Percentiles rank a stretch among this genome's conserved stretches.
These are phyloP conservation scores for Neopelma chrysocephalum DNA, from an alignment of 2,797 vertebrate species.

Conservation along the genomic window DNA sequence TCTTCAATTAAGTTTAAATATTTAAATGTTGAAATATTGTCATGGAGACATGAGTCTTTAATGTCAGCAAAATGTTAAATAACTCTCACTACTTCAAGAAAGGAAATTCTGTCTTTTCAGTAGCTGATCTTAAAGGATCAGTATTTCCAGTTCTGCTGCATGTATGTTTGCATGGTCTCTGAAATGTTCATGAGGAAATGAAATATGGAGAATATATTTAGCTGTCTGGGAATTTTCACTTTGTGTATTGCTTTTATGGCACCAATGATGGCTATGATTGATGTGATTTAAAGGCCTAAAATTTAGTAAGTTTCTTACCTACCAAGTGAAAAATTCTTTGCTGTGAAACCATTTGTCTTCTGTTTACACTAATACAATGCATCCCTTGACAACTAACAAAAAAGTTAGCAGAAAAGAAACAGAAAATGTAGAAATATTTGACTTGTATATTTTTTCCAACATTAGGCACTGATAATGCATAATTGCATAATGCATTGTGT, in stretches of 20 bases:
- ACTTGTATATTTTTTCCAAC: background rate
- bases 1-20: constrained; percentile 37
- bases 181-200: background rate
- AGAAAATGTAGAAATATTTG: background rate
- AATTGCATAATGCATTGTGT: background rate
- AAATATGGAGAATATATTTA: background rate
- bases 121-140: background rate
- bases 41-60: background rate
- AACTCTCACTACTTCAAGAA: background rate
- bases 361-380: background rate
- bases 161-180: background rate
- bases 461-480: background rate
- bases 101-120: background rate
- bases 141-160: background rate
- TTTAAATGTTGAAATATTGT: background rate
- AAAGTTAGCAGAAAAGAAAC: background rate
- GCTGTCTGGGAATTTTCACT: background rate
- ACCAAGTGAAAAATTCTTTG: background rate
- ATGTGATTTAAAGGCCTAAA: background rate
- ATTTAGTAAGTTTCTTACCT: background rate
- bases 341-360: background rate
- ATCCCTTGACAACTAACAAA: background rate
- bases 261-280: background rate
- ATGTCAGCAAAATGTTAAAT: constrained; percentile 11
- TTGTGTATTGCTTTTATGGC: background rate